Evolutionary conservation across 2,797 vertebrate genomes (phyloP).

Genomic region (Babyrousa celebensis): DNA sequence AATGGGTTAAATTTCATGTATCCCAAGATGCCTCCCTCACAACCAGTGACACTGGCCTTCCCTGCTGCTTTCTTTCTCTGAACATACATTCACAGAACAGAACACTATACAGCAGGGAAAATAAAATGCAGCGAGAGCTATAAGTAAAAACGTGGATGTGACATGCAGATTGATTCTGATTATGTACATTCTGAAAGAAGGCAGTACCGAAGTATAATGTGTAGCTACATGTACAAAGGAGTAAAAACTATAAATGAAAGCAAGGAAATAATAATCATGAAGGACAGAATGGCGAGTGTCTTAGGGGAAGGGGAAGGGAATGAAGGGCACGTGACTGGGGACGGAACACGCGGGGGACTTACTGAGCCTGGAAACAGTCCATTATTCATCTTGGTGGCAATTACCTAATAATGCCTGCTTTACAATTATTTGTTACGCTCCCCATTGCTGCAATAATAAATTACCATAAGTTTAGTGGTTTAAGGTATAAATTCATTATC

Average conservation of each 20-base stretch:
- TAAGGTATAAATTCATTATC: background rate
- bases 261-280: background rate
- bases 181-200: background rate
- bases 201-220: background rate
- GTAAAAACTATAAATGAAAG: background rate
- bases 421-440: background rate
- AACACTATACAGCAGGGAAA: background rate
- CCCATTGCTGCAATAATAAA: background rate
- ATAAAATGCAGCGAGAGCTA: background rate
- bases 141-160: background rate
- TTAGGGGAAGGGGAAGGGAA: background rate
- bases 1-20: background rate
- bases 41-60: background rate
- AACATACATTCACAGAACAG: background rate
- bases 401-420: background rate
- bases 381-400: slow-evolving; percentile 2
- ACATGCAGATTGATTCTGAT: background rate
- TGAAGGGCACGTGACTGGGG: background rate
- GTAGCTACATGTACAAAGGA: background rate
- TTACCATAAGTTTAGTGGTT: background rate
- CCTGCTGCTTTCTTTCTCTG: slow-evolving; percentile 11
- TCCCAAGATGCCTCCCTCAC: background rate
- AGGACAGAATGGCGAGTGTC: background rate
- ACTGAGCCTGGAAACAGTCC: background rate
- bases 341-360: background rate